Base-by-base conservation (phyloP, 2,888 invertebrate genomes). In the Cheilosia grossa region DNA sequence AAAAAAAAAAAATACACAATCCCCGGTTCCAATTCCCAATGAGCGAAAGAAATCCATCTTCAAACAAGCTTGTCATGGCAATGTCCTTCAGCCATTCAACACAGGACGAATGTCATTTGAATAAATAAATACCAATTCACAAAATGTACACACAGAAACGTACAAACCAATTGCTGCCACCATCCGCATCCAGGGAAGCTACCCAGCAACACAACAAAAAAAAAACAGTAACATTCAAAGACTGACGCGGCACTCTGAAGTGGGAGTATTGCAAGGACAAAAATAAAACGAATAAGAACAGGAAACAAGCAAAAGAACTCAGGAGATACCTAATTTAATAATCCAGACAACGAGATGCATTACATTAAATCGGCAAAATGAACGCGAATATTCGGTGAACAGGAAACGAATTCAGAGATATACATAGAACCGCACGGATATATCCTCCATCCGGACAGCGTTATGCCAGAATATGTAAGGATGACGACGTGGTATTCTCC, bases 111-210 rank as follows among this genome's bases (percentile, higher is more conserved):
- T 74, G 79, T 58, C 47, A 83, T 79, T 75, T 83, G 74, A 79
- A 83, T 83, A 83, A 83, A 83, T 83, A 80, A 83, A 83, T 66
- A 83, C 63, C 79, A 83, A 74, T 83, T 79, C 64, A 70, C 44
- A 54, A 79, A 73, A 59, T 69, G 73, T 73, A 78, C 51, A 82
- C 63, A 83, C 58, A 79, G 42, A 10, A 59, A 21, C 30, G 24
- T 61, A 54, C 66, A 73, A 77, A 51, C 49, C 66, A 67, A 77
- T 82, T 82, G 42, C 66, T 77, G 54, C 42, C 61, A 49, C 17
- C 61, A 72, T 73, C 47, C 53, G 37, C 37, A 37, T 37, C n/a
- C 47, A 9, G 70, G 47, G 27, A 27, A 40, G 21, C 40, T 15
- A 56, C 27, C 30, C 30, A 30, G 30, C 30, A 30, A 7, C 7